Conservation (phyloP, 30 jellyfish, hydroid and myxozoan genomes). For the Pseudorhiza aurosa region DNA sequence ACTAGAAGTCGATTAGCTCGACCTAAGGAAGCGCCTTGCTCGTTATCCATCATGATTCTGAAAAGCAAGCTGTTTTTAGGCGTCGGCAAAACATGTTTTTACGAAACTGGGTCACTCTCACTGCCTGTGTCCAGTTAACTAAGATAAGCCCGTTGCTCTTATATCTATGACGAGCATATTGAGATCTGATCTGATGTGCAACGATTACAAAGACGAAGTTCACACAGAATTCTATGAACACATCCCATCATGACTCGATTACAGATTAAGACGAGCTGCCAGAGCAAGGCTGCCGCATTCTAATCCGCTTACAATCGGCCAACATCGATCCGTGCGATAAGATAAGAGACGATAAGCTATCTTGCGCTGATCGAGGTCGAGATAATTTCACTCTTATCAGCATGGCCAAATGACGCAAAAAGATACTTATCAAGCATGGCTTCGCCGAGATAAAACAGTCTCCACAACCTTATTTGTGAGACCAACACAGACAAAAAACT, state of each 20-base stretch:
- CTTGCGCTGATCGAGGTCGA: constrained; percentile 13
- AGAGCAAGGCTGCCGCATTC: constrained; percentile 44
- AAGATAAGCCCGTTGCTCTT: constrained; percentile 30
- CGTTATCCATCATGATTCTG: neutral
- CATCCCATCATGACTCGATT: constrained; percentile 33
- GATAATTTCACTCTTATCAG: constrained; percentile 51
- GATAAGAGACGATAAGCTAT: constrained; percentile 63
- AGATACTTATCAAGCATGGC: constrained; percentile 50
- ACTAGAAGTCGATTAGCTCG: too few relatives aligned
- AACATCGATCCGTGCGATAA: constrained; percentile 52
- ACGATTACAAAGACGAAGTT: neutral
- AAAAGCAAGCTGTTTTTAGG: neutral
- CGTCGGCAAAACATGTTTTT: neutral
- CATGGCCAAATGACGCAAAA: constrained; percentile 46
- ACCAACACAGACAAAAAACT: constrained; percentile 11
- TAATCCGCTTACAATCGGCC: constrained; percentile 58
- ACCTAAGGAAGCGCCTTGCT: too few relatives aligned
- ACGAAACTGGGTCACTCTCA: constrained; percentile 25
- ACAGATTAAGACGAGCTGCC: constrained; percentile 21
- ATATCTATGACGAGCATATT: constrained; percentile 35
- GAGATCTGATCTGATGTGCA: constrained; percentile 38
- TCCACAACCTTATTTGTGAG: constrained; percentile 23
- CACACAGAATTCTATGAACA: constrained; percentile 10
- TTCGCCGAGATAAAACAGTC: constrained; percentile 49
- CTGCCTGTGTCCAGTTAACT: neutral